These are phyloP conservation scores for Phallusia fumigata DNA, from an alignment of 23 tunicate genomes.

Conservation along the genomic window DNA sequence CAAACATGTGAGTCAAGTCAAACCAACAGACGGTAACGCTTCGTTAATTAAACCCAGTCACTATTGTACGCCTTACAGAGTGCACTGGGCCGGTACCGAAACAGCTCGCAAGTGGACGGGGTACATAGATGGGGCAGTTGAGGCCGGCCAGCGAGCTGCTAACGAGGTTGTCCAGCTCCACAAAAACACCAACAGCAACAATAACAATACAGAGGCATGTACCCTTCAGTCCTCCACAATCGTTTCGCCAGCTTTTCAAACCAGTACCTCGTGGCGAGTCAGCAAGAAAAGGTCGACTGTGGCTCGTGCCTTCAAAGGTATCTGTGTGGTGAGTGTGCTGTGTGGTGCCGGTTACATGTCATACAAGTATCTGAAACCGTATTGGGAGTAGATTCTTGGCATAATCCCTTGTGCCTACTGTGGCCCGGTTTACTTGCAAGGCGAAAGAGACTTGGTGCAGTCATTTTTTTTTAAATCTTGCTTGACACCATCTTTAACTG, in stretches of 20 bases:
- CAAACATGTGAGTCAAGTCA: too few relatives aligned
- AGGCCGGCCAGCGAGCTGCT: slow-evolving; percentile 62
- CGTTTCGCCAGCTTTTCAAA: not conserved
- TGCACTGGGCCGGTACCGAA: slow-evolving; percentile 97
- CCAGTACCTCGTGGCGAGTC: not conserved
- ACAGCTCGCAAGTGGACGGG: slow-evolving; percentile 80
- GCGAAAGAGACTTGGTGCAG: too few relatives aligned
- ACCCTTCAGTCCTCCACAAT: not conserved
- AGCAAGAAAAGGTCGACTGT: not conserved
- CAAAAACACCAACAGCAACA: slow-evolving; percentile 13
- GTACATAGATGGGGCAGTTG: slow-evolving; percentile 85
- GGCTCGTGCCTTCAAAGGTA: not conserved
- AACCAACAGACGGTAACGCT: too few relatives aligned
- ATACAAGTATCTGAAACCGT: not conserved
- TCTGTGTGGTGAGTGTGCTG: not conserved
- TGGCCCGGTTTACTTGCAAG: too few relatives aligned
- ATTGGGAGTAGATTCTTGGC: not conserved
- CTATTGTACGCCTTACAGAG: slow-evolving; percentile 14
- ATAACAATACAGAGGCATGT: not conserved
- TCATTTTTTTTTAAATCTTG: too few relatives aligned
- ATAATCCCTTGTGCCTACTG: too few relatives aligned
- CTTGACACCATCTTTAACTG: too few relatives aligned
- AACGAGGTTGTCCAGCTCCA: slow-evolving; percentile 24
- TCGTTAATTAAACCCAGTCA: too few relatives aligned
- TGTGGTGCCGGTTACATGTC: slow-evolving; percentile 1